phyloP scores from a whole-genome alignment of 1,140 invertebrate species.

The Lepidurus arcticus region DNA sequence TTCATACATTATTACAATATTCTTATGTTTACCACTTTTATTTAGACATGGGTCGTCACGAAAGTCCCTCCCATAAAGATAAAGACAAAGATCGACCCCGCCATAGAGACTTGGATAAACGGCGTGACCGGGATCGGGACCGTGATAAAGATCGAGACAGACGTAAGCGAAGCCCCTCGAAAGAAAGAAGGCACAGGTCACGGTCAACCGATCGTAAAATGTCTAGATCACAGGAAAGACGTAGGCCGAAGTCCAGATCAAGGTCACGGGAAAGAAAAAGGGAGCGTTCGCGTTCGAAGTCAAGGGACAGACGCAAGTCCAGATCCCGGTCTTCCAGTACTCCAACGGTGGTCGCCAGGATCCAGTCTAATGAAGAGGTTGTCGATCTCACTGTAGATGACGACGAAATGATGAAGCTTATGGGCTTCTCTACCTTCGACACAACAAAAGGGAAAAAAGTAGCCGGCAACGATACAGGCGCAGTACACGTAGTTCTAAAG shows the following conservation, averaged over 20 bases:
- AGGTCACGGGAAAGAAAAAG: slow-evolving; percentile 23
- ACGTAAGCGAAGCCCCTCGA: slow-evolving; percentile 33
- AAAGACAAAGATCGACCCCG: slow-evolving; percentile 33
- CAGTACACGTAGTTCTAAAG: slow-evolving; percentile 91
- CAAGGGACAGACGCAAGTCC: slow-evolving; percentile 19
- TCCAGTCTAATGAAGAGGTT: slow-evolving; percentile 54
- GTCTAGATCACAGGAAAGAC: background rate
- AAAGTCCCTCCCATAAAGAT: background rate
- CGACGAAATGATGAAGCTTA: slow-evolving; percentile 90
- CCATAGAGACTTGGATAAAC: slow-evolving; percentile 30
- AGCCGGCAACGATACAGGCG: slow-evolving; percentile 82
- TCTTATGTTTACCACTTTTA: background rate
- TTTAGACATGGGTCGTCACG: background rate
- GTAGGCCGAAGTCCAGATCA: slow-evolving; percentile 4
- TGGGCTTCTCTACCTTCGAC: slow-evolving; percentile 95
- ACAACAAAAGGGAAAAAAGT: slow-evolving; percentile 94
- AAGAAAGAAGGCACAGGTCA: slow-evolving; percentile 36
- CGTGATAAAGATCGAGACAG: slow-evolving; percentile 36
- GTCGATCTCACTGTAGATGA: slow-evolving; percentile 83
- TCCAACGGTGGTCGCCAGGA: background rate
- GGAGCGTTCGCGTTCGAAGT: slow-evolving; percentile 22
- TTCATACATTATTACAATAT: background rate
- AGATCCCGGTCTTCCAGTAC: slow-evolving; percentile 16
- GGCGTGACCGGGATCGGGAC: slow-evolving; percentile 30
- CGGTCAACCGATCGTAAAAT: slow-evolving; percentile 32